Conservation (phyloP, 2,797 vertebrate species). For the Lepilemur ruficaudatus region DNA sequence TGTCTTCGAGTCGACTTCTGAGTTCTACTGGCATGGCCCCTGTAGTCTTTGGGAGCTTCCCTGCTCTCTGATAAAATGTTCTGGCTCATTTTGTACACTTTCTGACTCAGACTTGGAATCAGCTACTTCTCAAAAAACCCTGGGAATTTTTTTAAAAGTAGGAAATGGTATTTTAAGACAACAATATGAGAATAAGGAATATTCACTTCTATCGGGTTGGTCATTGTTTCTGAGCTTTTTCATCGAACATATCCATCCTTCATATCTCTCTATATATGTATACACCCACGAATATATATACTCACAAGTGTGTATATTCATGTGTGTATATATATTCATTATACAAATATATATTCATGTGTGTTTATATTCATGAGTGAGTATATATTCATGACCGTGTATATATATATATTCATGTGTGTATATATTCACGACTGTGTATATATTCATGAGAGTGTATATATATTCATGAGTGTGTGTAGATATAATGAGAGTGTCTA, state of each 20-base stretch:
- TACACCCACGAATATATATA: not conserved
- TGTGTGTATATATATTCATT: too few relatives aligned
- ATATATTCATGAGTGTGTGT: not conserved
- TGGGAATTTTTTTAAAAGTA: not conserved
- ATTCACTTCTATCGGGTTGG: not conserved
- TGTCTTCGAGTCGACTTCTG: not conserved
- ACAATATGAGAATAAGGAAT: too few relatives aligned
- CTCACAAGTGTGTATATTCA: not conserved
- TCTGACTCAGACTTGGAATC: not conserved
- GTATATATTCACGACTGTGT: not conserved
- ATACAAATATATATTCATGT: not conserved
- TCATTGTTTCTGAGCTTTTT: not conserved
- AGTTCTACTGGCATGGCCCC: not conserved
- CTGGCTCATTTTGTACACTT: not conserved
- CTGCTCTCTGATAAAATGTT: not conserved
- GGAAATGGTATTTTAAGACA: not conserved
- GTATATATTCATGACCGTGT: too few relatives aligned
- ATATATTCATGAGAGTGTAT: too few relatives aligned
- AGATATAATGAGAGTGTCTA: too few relatives aligned
- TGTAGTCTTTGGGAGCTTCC: not conserved
- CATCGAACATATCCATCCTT: not conserved
- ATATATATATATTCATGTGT: too few relatives aligned
- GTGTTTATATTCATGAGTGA: too few relatives aligned
- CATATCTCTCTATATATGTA: not conserved
- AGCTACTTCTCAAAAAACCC: not conserved